Evolutionary conservation across 2,113 vertebrate species (phyloP).

Genomic region (Potamarius usumacintae): DNA sequence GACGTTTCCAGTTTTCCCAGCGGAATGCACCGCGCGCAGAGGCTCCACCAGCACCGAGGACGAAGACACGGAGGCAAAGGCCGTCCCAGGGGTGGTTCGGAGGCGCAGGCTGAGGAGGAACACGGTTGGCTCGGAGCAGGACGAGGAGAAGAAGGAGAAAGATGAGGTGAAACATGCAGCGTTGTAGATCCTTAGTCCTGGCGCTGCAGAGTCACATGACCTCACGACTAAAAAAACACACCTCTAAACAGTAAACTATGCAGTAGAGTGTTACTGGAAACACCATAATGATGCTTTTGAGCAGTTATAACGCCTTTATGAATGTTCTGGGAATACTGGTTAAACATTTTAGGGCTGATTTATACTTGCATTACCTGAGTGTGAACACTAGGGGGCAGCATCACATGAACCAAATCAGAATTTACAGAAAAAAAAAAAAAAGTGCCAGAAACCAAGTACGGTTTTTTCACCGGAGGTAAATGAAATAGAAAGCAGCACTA

Average conservation of each 20-base stretch:
- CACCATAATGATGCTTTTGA: too few species aligned
- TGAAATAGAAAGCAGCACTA: too few species aligned
- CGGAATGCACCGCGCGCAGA: slow-evolving; percentile 47
- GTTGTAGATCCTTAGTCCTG: too few species aligned
- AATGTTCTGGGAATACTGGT: neutral
- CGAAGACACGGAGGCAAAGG: slow-evolving; percentile 65
- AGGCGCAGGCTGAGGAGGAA: slow-evolving; percentile 82
- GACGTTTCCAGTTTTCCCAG: slow-evolving; percentile 60
- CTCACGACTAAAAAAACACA: neutral
- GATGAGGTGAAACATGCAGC: slow-evolving; percentile 57
- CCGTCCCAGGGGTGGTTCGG: slow-evolving; percentile 64
- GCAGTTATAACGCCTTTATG: neutral
- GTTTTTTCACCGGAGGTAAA: neutral
- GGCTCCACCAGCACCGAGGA: slow-evolving; percentile 73
- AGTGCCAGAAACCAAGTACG: neutral
- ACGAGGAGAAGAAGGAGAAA: slow-evolving; percentile 71
- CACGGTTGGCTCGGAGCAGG: slow-evolving; percentile 56
- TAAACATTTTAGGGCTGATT: neutral
- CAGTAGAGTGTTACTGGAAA: neutral
- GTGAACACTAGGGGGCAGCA: neutral
- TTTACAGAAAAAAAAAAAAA: neutral
- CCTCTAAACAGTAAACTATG: neutral
- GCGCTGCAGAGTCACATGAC: neutral
- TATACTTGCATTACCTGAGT: neutral
- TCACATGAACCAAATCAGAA: neutral